Evolutionary conservation across 2,797 vertebrate genomes (phyloP).

Genomic region (Philypnodon macrostomus): DNA sequence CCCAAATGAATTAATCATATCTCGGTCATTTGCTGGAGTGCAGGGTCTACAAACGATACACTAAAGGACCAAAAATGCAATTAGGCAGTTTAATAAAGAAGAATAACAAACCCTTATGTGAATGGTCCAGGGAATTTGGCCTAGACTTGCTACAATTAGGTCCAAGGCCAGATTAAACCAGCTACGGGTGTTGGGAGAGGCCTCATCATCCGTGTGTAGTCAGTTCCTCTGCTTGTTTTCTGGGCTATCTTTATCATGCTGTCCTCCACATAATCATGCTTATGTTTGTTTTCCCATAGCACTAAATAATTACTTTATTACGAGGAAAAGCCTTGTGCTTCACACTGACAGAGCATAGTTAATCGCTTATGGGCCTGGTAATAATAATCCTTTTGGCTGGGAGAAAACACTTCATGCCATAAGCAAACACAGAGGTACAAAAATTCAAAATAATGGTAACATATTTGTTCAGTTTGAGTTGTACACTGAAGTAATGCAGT

Average conservation of each 20-base stretch:
- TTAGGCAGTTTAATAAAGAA: slow-evolving; percentile 75
- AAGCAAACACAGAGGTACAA: neutral
- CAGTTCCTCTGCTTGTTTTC: slow-evolving; percentile 33
- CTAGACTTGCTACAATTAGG: slow-evolving; percentile 55
- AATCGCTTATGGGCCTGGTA: slow-evolving; percentile 15
- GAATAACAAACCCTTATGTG: slow-evolving; percentile 51
- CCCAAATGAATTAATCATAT: slow-evolving; percentile 73
- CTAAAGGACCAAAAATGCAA: slow-evolving; percentile 72
- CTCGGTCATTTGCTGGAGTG: slow-evolving; percentile 70
- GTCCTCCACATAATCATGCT: slow-evolving; percentile 8
- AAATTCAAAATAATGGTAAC: slow-evolving; percentile 4
- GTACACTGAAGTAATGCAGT: too few relatives aligned
- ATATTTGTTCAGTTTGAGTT: too few relatives aligned
- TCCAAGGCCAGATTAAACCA: slow-evolving; percentile 31
- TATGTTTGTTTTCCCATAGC: slow-evolving; percentile 16
- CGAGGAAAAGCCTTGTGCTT: slow-evolving; percentile 22
- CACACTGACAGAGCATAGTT: slow-evolving; percentile 1
- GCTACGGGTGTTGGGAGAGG: slow-evolving; percentile 36
- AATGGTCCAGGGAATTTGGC: slow-evolving; percentile 57
- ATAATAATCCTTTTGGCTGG: slow-evolving; percentile 20
- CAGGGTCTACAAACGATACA: slow-evolving; percentile 68
- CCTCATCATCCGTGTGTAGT: slow-evolving; percentile 51
- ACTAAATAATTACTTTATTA: slow-evolving; percentile 34
- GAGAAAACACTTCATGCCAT: neutral
- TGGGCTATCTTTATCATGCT: slow-evolving; percentile 21